Percentiles rank a stretch among this genome's conserved stretches.
These are phyloP conservation scores for Ptychadena robeensis DNA, from an alignment of 2,797 vertebrate species.

Conservation along the genomic window DNA sequence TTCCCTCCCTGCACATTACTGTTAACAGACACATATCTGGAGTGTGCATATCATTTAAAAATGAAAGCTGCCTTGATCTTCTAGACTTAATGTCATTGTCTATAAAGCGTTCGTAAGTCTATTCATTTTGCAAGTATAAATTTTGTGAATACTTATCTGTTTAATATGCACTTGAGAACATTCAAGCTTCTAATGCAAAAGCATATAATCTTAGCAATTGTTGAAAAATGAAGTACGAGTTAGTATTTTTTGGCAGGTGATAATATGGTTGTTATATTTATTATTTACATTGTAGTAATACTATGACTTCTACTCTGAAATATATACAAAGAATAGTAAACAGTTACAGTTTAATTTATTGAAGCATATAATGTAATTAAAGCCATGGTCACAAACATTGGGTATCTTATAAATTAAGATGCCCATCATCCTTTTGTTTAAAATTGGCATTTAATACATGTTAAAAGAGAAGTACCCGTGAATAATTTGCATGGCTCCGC, in stretches of 20 bases:
- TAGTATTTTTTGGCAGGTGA: neutral
- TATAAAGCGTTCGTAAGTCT: constrained; percentile 16
- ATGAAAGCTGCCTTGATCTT: constrained; percentile 45
- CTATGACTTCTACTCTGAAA: neutral
- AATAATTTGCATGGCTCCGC: too few species aligned
- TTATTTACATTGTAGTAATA: neutral
- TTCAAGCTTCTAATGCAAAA: constrained; percentile 6
- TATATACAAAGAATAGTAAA: neutral
- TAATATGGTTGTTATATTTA: neutral
- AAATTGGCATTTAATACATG: too few species aligned
- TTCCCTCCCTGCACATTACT: constrained; percentile 78
- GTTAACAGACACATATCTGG: constrained; percentile 67
- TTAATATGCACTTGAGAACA: constrained; percentile 45
- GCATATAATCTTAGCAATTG: neutral
- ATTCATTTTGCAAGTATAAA: constrained; percentile 17
- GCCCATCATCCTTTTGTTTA: too few species aligned
- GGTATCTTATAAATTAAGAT: too few species aligned
- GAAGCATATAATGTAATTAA: too few species aligned
- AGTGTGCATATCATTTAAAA: constrained; percentile 55
- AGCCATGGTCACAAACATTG: too few species aligned
- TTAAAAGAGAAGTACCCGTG: too few species aligned
- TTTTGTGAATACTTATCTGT: constrained; percentile 29
- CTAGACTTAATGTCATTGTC: constrained; percentile 44
- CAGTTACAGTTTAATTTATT: too few species aligned
- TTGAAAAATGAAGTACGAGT: neutral